Base-by-base conservation (phyloP, 2,113 vertebrate genomes). In the Campylomormyrus tamandua region DNA sequence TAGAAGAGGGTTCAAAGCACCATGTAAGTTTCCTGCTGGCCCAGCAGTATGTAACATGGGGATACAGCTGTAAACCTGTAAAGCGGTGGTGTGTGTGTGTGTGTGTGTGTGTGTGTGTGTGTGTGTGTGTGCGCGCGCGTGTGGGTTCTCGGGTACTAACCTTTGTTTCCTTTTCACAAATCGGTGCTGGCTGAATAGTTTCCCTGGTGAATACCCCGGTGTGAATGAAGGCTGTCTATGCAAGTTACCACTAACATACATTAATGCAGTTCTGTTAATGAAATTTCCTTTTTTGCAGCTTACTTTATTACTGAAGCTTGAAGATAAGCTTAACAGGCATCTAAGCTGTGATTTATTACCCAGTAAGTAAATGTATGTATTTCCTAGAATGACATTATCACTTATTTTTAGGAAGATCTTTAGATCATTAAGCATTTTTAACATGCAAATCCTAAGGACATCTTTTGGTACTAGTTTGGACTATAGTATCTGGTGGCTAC, bases 311-410 rank as follows among this genome's bases (percentile, higher is more conserved):
- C 95, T 99, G 92, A 99, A 99, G 94, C 97, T 99, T 90, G 98
- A 99, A 94, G 98, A 99, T 95, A 99, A 99, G 93, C 90, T 99
- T 93, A 99, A 99, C 95, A 96, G 98, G 93, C 98, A 99, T 94
- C 93, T 99, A 94, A 99, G 98, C 96, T 99, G 98, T 95, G 98
- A 99, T 94, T 95, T 99, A 92, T 96, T 98, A 96, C 98, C 98
- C 93, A 98, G 98, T 99, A 93, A 96, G 98, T 96, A 66, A 39
- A 24, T 89, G 45, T 49, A 19, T 24, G 35, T 19, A 85, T 85
- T 46, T 13, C 45, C 48, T 49, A 85, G 45, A 42, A 83, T 84
- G 3, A 85, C 31, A 39, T 85, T 46, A 27, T 50, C 24, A n/a
- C 48, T 13, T 85, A 27, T 85, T 86, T 48, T 86, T 50, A 27